Percentiles rank a stretch among this genome's conserved stretches.
These are phyloP conservation scores for Glossosoma conforme DNA, from an alignment of 1,140 invertebrate genomes.

Conservation along the genomic window DNA sequence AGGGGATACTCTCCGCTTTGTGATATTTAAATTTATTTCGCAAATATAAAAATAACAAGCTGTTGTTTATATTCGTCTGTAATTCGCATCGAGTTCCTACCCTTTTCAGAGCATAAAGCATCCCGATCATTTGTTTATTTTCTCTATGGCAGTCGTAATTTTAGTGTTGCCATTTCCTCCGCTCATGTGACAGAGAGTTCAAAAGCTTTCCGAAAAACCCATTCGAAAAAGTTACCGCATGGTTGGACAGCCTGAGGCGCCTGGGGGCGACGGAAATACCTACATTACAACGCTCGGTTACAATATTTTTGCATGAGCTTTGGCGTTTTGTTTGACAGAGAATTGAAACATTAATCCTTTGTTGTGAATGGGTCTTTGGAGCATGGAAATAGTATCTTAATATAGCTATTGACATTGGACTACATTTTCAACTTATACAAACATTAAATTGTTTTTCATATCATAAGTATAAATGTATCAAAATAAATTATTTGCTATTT, in stretches of 20 bases:
- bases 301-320: no score
- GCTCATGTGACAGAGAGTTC: constrained; percentile 21
- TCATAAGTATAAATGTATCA: no score
- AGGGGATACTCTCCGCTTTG: constrained; percentile 2
- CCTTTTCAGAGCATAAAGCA: constrained; percentile 26
- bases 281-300: no score
- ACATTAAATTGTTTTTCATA: no score
- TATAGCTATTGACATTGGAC: no score
- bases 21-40: constrained; percentile 26
- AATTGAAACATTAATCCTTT: no score
- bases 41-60: constrained; percentile 32
- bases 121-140: constrained; percentile 32
- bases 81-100: constrained; percentile 24
- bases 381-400: no score
- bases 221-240: constrained; percentile 21
- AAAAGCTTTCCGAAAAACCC: constrained; percentile 31
- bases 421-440: no score
- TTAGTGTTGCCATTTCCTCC: constrained; percentile 14
- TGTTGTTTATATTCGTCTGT: constrained; percentile 25
- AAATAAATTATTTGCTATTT: no score
- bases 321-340: no score
- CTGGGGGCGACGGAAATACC: no score
- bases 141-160: constrained; percentile 31
- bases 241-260: constrained; percentile 16
- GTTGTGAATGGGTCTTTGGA: no score